Evolutionary conservation across 2,113 vertebrate species (phyloP).

Genomic region (Callipepla squamata): DNA sequence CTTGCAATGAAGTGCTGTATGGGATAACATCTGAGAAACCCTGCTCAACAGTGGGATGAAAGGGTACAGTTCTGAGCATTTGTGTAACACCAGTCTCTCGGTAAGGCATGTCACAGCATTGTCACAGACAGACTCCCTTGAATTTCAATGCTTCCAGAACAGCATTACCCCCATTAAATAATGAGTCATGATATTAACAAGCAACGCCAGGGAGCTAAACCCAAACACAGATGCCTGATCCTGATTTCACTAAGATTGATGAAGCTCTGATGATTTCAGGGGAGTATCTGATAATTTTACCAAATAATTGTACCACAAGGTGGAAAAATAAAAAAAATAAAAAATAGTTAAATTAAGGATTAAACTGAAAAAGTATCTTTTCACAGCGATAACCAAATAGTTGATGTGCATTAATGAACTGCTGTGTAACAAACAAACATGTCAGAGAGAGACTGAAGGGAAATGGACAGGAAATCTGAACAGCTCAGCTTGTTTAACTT

Average conservation of each 20-base stretch:
- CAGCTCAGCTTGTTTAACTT: neutral
- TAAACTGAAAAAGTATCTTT: neutral
- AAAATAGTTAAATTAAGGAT: no score
- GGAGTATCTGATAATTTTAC: neutral
- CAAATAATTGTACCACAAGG: neutral
- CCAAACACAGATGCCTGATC: neutral
- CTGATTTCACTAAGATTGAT: neutral
- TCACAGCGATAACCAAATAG: neutral
- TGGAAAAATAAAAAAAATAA: fast-evolving
- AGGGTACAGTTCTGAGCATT: neutral
- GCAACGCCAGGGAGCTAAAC: neutral
- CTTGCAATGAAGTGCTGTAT: neutral
- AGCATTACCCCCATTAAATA: neutral
- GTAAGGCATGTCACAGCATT: neutral
- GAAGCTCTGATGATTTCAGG: neutral
- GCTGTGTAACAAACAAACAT: neutral
- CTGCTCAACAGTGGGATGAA: fast-evolving
- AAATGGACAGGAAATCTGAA: neutral
- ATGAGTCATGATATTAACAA: neutral
- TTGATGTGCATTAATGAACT: neutral
- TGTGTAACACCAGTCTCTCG: neutral
- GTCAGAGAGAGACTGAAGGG: neutral
- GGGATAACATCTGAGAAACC: neutral
- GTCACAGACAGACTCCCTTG: neutral
- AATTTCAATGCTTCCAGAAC: neutral